Base-by-base conservation (phyloP, 2,888 invertebrate genomes). In the Altica lythri region DNA sequence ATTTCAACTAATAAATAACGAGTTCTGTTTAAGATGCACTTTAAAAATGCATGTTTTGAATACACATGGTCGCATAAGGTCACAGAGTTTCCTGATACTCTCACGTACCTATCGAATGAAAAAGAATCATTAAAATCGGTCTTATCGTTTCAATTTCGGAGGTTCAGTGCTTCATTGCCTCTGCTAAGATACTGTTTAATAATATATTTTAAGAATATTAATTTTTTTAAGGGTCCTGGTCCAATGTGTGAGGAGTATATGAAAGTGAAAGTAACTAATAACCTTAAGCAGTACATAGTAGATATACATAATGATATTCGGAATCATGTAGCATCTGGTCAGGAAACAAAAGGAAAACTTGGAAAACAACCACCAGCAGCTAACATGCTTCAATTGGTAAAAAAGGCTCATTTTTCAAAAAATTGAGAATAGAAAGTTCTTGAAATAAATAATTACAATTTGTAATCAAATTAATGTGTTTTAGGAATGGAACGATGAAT, bases 231-330 rank as follows among this genome's bases (percentile, higher is more conserved):
- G 40, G 63, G 61, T 2, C 60, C 62, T 9, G 52, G 58, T 17
- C 43, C 48, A 19, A 45, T 25, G 5, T 66, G 66, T 40, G 13
- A 46, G 9, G 55, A 61, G 9, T 65, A 64, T 42, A 60, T 32
- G 30, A 59, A 55, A 37, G 19, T 59, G n/a, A 43, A 53, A 4
- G 34, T 65, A 16, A 48, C 60, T 5, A 22, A 45, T 9, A 40
- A 44, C 12, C 44, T 60, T n/a, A 64, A 64, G 49, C 56, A 57
- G 44, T 63, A 65, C 27, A 64, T 65, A 38, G 53, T 64, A 6
- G 60, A 61, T 48, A 60, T 66, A 17, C 66, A 66, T 47, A 66
- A 66, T 44, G 66, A 66, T 51, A 64, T 66, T 9, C 54, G 65
- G 27, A 60, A 65, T 48, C 61, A 64, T 18, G 53, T 66, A n/a